Evolutionary conservation across 2,113 vertebrate species (phyloP).

Genomic region (Erythrocercus mccallii): DNA sequence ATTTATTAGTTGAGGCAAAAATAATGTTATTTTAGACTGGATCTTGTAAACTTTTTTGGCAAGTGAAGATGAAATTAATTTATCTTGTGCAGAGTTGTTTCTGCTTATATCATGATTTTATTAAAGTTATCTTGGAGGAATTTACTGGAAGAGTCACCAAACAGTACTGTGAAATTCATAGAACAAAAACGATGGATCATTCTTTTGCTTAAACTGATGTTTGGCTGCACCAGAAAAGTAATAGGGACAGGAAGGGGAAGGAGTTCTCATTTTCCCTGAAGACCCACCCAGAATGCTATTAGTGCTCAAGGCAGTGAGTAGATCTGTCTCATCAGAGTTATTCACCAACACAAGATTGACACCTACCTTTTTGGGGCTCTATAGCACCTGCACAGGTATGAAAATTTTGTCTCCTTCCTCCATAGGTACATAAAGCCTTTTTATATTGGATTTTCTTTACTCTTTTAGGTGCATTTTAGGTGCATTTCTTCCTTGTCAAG

Average conservation of each 20-base stretch:
- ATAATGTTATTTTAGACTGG: not conserved
- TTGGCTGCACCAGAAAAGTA: not conserved
- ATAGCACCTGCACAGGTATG: not conserved
- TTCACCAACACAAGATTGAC: not conserved
- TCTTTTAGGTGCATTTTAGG: not conserved
- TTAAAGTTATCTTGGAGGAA: not conserved
- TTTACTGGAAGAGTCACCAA: not conserved
- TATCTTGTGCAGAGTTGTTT: not conserved
- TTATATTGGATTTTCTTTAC: not conserved
- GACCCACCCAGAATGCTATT: not conserved
- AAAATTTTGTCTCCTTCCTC: not conserved
- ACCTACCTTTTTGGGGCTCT: not conserved
- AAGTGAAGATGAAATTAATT: not conserved
- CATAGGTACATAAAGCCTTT: not conserved
- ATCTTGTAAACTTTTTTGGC: not conserved
- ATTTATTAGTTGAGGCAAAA: not conserved
- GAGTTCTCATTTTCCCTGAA: not conserved
- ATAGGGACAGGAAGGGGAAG: not conserved
- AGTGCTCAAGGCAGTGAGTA: not conserved
- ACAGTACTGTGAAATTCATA: not conserved
- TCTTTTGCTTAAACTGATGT: not conserved
- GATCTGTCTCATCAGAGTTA: not conserved
- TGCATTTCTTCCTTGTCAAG: not conserved
- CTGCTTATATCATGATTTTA: not conserved
- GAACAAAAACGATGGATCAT: fast-evolving